phyloP scores from a whole-genome alignment of 2,113 vertebrate genomes.

The Tichodroma muraria region DNA sequence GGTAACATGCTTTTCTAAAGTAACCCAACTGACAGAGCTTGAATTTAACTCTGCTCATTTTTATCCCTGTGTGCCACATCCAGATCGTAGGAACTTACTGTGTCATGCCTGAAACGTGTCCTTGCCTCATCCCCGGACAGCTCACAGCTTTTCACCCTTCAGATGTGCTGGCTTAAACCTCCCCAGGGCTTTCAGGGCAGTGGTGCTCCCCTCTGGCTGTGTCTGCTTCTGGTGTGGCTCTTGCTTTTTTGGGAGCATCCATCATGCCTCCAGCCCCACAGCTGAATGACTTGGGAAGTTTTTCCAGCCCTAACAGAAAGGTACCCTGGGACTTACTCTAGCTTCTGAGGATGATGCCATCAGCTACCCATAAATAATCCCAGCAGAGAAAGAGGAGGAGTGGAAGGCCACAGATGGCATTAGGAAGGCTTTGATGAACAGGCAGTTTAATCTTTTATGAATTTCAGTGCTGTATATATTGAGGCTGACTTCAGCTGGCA shows the following conservation, averaged over 20 bases:
- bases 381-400: constrained; percentile 42
- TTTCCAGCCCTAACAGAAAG: constrained; percentile 9
- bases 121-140: background rate
- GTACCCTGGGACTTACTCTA: constrained; percentile 24
- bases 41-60: background rate
- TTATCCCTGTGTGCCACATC: background rate
- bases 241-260: background rate
- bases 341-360: constrained; percentile 53
- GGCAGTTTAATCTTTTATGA: constrained; percentile 51
- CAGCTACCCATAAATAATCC: constrained; percentile 57
- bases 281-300: constrained; percentile 21
- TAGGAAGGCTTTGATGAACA: constrained; percentile 58
- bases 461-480: constrained; percentile 51
- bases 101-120: accelerated
- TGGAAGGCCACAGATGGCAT: constrained; percentile 56
- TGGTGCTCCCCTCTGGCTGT: background rate
- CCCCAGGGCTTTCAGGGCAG: background rate
- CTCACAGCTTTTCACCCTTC: background rate
- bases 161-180: background rate
- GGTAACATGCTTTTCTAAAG: background rate
- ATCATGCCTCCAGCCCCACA: background rate
- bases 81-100: background rate
- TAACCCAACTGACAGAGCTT: background rate
- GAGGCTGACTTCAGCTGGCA: constrained; percentile 39
- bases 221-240: background rate